Base-by-base conservation (phyloP, 2,888 invertebrate species). In the Tenthredo distinguenda region DNA sequence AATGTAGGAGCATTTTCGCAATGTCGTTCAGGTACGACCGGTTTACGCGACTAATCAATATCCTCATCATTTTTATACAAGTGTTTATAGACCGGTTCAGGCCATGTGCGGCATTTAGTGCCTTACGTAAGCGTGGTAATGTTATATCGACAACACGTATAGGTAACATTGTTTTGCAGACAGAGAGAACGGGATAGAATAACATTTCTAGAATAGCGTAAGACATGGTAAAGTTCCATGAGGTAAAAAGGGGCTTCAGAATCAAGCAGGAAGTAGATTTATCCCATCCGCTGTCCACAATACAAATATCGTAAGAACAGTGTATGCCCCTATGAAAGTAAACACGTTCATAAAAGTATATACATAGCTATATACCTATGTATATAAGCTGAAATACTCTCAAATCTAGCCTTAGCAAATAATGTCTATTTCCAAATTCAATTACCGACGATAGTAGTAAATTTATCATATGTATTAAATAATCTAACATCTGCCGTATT, bases 91-190 rank as follows among this genome's bases (percentile, higher is more conserved):
- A 74, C 72, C 43, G 50, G 4, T 50, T 55, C 88, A 89, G 92
- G 90, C 90, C 92, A 88, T 91, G 93, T 93, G 93, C 93, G 93
- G 93, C 93, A 93, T 93, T 90, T 91, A 92, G 93, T 93, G 93
- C 93, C 93, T 91, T 92, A 93, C 93, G 92, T 93, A 93, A 93
- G 93, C 93, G 93, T 93, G 93, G 93, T 91, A 91, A 91, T 93
- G 91, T 92, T 93, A 93, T 93, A 93, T 92, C 91, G 93, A 93
- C 93, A 93, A 93, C 93, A 93, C 91, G 91, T 92, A 93, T 91
- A 93, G 91, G 92, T 47, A 43, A 83, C 18, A 50, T 83, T 83
- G 65, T 71, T 83, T 83, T 47, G 34, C 71, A 71, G 47, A 83
- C 68, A 83, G 68, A 83, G 31, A 68, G 21, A 62, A 40, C 7